Evolutionary conservation across 1,140 invertebrate genomes (phyloP), one percentile per base, ranked within the genome.

Genomic region (Drosophila nasuta): DNA sequence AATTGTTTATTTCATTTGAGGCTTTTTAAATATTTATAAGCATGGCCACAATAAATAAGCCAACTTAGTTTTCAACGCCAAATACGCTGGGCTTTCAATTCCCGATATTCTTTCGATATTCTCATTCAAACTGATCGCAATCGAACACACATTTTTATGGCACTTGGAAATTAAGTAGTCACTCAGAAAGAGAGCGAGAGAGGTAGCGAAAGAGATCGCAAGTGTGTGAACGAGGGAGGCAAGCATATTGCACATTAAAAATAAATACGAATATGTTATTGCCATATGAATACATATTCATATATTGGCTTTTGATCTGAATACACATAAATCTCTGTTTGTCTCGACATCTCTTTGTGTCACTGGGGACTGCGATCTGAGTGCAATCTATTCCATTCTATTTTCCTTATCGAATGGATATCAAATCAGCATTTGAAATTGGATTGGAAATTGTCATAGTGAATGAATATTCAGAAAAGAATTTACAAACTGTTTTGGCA

Each of bases 21-120:
- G 62, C 56, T 70, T 72, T 66, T 76, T 76, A 76, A 76, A 76
- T 76, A 76, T 76, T 76, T 76, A 76, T 76, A 72, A 76, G 74
- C 62, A 70, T 63, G 33, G 48, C 54, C 46, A 76, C 67, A 71
- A 76, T 71, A 76, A 76, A 76, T 76, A 75, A 70, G 67, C 58
- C 73, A 69, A 75, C 72, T 75, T 57, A 72, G 52, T 66, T 73
- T 66, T 76, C 74, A 76, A 38, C 74, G 62, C 74, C 74, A 76
- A 76, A 76, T 64, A 70, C 52, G 54, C 60, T 15, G 60, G 28
- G 59, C 70, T 75, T 67, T 73, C 70, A 73, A 52, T 60, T 73
- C 48, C 67, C 64, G 35, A 52, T 73, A 51, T 62, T 62, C 28
- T 28, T 7, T 10, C 7, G 11, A 33, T 51, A 64, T 56, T 41